phyloP scores from a whole-genome alignment of 30 jellyfish, hydroid and myxozoan species.

The Hydractinia symbiolongicarpus region DNA sequence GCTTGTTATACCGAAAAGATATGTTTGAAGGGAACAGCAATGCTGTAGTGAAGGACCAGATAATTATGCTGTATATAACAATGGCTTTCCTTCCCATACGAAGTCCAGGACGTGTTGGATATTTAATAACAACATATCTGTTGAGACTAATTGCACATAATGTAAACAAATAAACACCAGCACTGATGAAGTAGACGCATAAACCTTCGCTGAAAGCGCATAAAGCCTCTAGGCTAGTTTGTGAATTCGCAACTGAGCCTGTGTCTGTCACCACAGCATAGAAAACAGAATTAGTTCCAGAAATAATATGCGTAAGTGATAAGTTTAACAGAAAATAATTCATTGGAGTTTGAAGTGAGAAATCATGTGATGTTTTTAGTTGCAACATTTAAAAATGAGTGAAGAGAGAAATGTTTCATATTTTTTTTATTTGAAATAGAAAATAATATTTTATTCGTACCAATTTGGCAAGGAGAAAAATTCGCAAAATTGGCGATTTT shows the following conservation, averaged over 20 bases:
- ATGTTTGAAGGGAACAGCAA: conserved; percentile 68
- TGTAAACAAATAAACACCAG: conserved; percentile 67
- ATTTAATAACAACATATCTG: conserved; percentile 58
- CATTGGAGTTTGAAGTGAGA: conserved; percentile 56
- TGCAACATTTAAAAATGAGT: too few species aligned
- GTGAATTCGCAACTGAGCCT: conserved; percentile 20
- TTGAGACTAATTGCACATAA: conserved; percentile 67
- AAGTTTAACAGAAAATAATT: conserved; percentile 55
- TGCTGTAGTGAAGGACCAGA: conserved; percentile 47
- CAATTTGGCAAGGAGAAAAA: too few species aligned
- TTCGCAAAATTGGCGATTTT: too few species aligned
- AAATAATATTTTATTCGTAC: too few species aligned
- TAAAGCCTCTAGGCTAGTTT: conserved; percentile 22
- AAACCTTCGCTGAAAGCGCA: conserved; percentile 75
- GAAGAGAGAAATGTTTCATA: too few species aligned
- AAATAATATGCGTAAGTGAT: conserved; percentile 56
- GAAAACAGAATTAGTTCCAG: conserved; percentile 42
- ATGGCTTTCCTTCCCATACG: conserved; percentile 56
- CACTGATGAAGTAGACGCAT: conserved; percentile 57
- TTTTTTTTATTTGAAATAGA: too few species aligned
- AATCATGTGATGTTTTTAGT: too few species aligned
- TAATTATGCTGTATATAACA: conserved; percentile 27
- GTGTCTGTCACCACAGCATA: conserved; percentile 58
- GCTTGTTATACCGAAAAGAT: conserved; percentile 44
- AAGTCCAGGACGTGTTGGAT: conserved; percentile 55